Conservation (phyloP, 1,140 invertebrate genomes). For the Amphibalanus amphitrite region DNA sequence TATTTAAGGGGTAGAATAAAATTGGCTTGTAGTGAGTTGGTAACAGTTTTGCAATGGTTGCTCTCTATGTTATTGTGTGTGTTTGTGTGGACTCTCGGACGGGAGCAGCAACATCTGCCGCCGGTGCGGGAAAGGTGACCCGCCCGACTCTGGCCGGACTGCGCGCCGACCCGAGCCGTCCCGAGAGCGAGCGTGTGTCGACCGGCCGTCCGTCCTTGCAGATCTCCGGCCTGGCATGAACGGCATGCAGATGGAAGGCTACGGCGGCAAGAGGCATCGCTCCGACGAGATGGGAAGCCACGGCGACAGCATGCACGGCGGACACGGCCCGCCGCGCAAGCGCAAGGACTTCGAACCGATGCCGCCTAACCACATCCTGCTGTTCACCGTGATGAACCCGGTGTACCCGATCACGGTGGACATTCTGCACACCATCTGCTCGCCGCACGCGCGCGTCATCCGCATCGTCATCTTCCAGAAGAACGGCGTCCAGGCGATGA, state of each 20-base stretch:
- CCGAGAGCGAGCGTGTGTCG: neutral
- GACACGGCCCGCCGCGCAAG: neutral
- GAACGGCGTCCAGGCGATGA: slow-evolving; percentile 37
- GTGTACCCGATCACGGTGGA: slow-evolving; percentile 39
- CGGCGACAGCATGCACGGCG: neutral
- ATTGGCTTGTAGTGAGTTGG: too few relatives aligned
- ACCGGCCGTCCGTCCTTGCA: neutral
- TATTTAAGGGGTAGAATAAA: too few relatives aligned
- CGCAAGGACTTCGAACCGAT: neutral
- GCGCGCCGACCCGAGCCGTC: neutral
- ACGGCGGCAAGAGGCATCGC: neutral
- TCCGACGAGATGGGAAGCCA: slow-evolving; percentile 1
- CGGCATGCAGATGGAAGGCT: neutral
- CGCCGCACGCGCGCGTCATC: slow-evolving; percentile 32
- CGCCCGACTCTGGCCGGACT: neutral
- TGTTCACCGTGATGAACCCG: slow-evolving; percentile 33
- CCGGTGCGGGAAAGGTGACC: too few relatives aligned
- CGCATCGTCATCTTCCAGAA: slow-evolving; percentile 40
- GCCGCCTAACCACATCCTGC: slow-evolving; percentile 26
- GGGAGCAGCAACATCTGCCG: too few relatives aligned
- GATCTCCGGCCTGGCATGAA: neutral
- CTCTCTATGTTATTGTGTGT: too few relatives aligned
- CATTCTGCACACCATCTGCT: slow-evolving; percentile 36
- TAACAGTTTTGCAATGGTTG: too few relatives aligned
- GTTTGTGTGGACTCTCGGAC: too few relatives aligned